phyloP scores from a whole-genome alignment of 2,888 invertebrate genomes.

The Clitarchus hookeri region DNA sequence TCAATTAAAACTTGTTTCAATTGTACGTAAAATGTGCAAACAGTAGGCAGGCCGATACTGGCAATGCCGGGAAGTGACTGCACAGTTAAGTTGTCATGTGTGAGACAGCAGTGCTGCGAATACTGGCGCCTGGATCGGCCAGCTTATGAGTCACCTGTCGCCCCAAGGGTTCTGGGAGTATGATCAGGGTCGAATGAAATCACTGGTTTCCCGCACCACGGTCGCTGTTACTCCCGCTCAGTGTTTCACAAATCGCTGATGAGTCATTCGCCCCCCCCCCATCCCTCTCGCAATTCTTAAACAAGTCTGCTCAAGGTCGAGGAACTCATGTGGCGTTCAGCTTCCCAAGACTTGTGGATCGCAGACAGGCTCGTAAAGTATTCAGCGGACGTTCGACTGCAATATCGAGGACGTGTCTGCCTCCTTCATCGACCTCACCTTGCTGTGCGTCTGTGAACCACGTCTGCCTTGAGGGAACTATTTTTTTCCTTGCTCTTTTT shows the following conservation, averaged over 20 bases:
- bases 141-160: background rate
- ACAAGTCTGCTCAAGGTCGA: background rate
- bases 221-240: background rate
- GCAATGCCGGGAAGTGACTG: too few species aligned
- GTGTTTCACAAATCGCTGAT: background rate
- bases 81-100: too few species aligned
- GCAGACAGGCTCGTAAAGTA: background rate
- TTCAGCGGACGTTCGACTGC: background rate
- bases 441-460: background rate
- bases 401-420: background rate
- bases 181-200: too few species aligned
- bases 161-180: background rate
- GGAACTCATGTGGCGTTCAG: background rate
- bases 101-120: too few species aligned
- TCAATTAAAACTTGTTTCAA: too few species aligned
- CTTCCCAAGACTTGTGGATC: background rate
- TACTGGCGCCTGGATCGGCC: too few species aligned
- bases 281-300: background rate
- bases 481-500: background rate
- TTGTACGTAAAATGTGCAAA: too few species aligned
- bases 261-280: background rate
- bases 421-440: background rate
- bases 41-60: too few species aligned
- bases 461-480: background rate
- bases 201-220: background rate